These are phyloP conservation scores for Drosophila cardini DNA, from an alignment of 1,140 invertebrate species.

Conservation along the genomic window DNA sequence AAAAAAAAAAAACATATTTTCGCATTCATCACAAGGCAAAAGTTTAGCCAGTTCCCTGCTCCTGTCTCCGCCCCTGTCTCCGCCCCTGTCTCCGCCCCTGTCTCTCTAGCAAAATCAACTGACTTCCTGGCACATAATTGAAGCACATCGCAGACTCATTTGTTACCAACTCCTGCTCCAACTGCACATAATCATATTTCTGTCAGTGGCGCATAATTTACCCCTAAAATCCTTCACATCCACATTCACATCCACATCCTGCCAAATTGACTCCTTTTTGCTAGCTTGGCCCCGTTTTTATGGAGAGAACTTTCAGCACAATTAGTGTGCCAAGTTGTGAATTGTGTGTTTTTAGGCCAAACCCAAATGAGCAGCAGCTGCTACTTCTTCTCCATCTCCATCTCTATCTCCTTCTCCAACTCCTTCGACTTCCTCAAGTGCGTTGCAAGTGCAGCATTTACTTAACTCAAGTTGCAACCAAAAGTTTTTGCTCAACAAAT, in stretches of 20 bases:
- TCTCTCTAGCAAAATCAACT: slow-evolving; percentile 4
- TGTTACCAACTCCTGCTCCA: slow-evolving; percentile 52
- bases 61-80: slow-evolving; percentile 9
- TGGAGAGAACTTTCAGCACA: slow-evolving; percentile 60
- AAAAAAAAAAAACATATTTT: slow-evolving; percentile 71
- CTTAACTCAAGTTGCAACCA: neutral
- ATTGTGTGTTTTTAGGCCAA: slow-evolving; percentile 77
- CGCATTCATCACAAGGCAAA: slow-evolving; percentile 77
- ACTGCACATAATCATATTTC: slow-evolving; percentile 53
- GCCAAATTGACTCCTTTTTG: slow-evolving; percentile 47
- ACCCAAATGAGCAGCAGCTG: slow-evolving; percentile 30
- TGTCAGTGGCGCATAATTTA: slow-evolving; percentile 30
- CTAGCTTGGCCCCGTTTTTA: slow-evolving; percentile 59
- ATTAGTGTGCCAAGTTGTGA: slow-evolving; percentile 67
- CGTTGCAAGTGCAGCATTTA: neutral
- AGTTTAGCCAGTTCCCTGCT: slow-evolving; percentile 40
- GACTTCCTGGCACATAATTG: slow-evolving; percentile 72
- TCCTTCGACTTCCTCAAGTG: neutral
- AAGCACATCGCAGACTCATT: slow-evolving; percentile 80
- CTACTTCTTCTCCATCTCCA: neutral
- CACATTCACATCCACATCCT: slow-evolving; percentile 1
- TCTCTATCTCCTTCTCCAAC: no score
- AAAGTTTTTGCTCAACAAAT: neutral
- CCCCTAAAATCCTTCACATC: neutral
- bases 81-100: no score